These are phyloP conservation scores for Tympanuchus pallidicinctus DNA, from an alignment of 2,113 vertebrate genomes.

Conservation along the genomic window DNA sequence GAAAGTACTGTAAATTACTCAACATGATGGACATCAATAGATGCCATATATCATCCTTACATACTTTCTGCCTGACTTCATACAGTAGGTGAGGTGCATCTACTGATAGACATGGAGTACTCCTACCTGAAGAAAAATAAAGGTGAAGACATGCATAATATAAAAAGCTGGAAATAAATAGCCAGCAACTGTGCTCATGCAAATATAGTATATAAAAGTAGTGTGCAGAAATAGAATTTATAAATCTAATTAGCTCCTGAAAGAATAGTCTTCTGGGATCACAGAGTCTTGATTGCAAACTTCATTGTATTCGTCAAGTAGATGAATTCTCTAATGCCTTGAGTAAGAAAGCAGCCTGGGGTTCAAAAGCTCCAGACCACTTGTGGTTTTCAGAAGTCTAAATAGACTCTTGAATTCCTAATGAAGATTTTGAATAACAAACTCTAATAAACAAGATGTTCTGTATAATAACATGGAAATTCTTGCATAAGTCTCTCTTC, in stretches of 20 bases:
- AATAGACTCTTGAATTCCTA: not conserved
- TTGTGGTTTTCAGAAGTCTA: not conserved
- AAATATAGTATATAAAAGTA: not conserved
- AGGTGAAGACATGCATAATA: not conserved
- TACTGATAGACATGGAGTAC: accelerated
- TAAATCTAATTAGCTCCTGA: conserved; percentile 8
- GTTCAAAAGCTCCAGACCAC: not conserved
- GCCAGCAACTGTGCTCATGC: not conserved
- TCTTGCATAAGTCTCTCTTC: not conserved
- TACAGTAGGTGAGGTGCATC: not conserved
- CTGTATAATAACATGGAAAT: not conserved
- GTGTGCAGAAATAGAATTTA: not conserved
- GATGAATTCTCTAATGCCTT: not conserved
- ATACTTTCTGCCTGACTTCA: not conserved
- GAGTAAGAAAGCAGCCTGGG: not conserved
- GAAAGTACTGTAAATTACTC: not conserved
- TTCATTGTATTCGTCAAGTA: not conserved
- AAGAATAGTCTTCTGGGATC: not conserved
- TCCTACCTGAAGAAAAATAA: not conserved
- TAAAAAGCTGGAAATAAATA: conserved; percentile 1
- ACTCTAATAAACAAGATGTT: not conserved
- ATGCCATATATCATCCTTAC: not conserved
- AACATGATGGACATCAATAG: not conserved
- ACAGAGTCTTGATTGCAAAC: not conserved
- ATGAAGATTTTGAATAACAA: not conserved